Evolutionary conservation across 2,113 vertebrate species (phyloP).

Genomic region (Spheniscus mendiculus): DNA sequence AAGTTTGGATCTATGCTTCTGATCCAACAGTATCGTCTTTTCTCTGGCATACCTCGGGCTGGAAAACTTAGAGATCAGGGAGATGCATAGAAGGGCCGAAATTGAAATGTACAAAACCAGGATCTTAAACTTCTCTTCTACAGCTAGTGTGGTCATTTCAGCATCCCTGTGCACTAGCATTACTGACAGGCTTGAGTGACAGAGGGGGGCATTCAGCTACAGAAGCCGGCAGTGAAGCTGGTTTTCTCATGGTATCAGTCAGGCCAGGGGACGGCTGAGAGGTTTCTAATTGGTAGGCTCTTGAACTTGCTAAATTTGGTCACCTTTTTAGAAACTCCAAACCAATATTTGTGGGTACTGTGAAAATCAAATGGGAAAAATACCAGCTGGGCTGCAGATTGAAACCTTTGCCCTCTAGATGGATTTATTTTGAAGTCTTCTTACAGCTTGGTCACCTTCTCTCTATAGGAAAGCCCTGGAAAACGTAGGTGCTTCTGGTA

Average conservation of each 20-base stretch:
- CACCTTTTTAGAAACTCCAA: background rate
- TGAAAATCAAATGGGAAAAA: background rate
- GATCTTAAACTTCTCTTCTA: background rate
- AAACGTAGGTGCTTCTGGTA: background rate
- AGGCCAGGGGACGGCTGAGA: background rate
- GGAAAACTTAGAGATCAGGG: background rate
- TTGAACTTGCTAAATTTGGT: background rate
- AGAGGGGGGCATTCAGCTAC: background rate
- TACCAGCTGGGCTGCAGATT: background rate
- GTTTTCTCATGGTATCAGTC: background rate
- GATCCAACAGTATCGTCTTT: background rate
- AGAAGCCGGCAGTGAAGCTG: background rate
- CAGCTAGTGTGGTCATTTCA: background rate
- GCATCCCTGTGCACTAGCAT: background rate
- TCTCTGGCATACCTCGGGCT: background rate
- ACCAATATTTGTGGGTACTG: background rate
- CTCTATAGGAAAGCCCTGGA: background rate
- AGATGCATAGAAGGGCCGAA: background rate
- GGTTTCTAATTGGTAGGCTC: background rate
- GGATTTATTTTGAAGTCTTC: background rate
- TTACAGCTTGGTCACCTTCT: background rate
- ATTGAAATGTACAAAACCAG: background rate
- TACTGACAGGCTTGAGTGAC: background rate
- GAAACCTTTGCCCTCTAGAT: background rate
- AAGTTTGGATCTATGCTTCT: background rate